A percentile compares a stretch with the other conserved stretches of the same genome.
Evolutionary conservation across 2,113 vertebrate genomes (phyloP).

Genomic region (Ginglymostoma cirratum): DNA sequence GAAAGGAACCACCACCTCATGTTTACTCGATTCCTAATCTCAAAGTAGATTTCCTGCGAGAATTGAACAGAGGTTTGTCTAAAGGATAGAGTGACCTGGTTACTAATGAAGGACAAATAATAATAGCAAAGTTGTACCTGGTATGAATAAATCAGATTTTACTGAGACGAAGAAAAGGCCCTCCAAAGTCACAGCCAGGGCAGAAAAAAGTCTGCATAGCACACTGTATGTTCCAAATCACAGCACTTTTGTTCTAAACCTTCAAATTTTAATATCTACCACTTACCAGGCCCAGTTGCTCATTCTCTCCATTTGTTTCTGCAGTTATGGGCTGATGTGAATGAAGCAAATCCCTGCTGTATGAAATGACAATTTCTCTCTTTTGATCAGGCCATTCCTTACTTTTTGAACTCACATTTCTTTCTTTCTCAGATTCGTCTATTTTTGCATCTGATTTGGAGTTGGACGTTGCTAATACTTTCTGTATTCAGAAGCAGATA

Average conservation of each 20-base stretch:
- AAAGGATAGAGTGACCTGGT: neutral
- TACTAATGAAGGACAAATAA: neutral
- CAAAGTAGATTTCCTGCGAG: neutral
- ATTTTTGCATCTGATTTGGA: neutral
- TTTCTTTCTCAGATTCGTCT: neutral
- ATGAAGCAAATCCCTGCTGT: accelerated
- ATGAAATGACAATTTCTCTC: too few relatives aligned
- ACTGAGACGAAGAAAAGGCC: too few relatives aligned
- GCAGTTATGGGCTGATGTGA: too few relatives aligned
- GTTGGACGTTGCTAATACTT: neutral
- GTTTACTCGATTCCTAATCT: too few relatives aligned
- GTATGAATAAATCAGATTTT: neutral
- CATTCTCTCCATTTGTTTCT: neutral
- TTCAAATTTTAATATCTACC: neutral
- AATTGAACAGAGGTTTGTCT: neutral
- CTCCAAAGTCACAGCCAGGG: neutral
- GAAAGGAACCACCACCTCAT: too few relatives aligned
- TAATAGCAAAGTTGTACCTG: neutral
- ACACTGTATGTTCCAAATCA: neutral
- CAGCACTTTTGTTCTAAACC: neutral
- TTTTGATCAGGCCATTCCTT: neutral
- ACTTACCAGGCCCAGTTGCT: neutral
- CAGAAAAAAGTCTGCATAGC: neutral
- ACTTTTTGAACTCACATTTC: neutral
- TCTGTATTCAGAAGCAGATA: neutral